Conservation (phyloP, 2,797 vertebrate species). For the Clarias pachynema region DNA sequence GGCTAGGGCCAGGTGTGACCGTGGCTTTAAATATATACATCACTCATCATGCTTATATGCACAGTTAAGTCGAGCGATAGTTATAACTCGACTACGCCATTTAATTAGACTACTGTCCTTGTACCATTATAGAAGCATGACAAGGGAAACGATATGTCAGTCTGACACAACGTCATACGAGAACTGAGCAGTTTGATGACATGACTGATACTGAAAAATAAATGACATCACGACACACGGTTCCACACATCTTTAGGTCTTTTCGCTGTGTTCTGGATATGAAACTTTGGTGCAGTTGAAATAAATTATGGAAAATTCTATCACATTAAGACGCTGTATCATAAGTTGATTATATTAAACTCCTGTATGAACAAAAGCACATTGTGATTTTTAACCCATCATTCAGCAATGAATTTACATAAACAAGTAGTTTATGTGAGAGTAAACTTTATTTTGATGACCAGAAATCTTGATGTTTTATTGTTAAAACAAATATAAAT, state of each 20-base stretch:
- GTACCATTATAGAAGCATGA: too few relatives aligned
- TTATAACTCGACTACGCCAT: too few relatives aligned
- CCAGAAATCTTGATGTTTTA: too few relatives aligned
- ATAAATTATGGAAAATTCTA: neutral
- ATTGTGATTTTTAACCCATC: neutral
- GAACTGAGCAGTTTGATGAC: neutral
- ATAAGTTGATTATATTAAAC: neutral
- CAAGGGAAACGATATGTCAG: too few relatives aligned
- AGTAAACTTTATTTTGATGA: neutral
- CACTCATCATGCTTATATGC: neutral
- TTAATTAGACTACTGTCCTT: too few relatives aligned
- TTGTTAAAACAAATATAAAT: neutral
- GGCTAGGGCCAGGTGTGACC: neutral
- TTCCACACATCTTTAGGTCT: neutral
- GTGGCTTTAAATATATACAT: neutral
- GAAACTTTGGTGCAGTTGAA: neutral
- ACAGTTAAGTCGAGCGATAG: too few relatives aligned
- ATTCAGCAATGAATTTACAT: neutral
- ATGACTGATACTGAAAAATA: neutral
- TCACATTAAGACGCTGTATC: neutral
- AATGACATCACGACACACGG: neutral
- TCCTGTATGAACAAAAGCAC: neutral
- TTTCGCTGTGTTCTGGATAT: neutral
- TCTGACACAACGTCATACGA: neutral
- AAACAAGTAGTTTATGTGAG: neutral